Base-by-base conservation (phyloP, 2,797 vertebrate species). In the Erethizon dorsatum region DNA sequence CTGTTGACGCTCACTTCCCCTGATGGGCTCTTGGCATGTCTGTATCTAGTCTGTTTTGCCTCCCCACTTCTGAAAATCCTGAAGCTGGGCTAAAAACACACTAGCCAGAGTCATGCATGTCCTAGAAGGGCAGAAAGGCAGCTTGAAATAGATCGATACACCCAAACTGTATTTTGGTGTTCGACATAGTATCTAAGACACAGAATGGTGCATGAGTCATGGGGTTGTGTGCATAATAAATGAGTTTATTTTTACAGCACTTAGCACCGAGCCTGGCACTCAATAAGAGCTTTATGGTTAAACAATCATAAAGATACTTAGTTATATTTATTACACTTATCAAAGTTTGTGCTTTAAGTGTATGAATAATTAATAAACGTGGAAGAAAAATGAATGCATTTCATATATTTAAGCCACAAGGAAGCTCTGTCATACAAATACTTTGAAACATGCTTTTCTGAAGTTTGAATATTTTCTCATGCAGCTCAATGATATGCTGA, bases 361-460 rank as follows among this genome's bases (percentile, higher is more conserved):
- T 15, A 24, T 83, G 92, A 80, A 67, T 92, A 59, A 90, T 61
- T 91, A 73, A 90, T 79, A 31, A 86, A 69, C 52, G 82, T 33
- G 45, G 77, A 97, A 87, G 67, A 79, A 96, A 97, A 94, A 85
- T 83, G 28, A 95, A 93, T 92, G 41, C 3, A 83, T 56, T 85
- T 73, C 47, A 18, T 78, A 45, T 80, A 14, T 83, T 90, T 88
- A 96, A 92, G 88, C 4, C 22, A 84, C 90, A 79, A 91, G 59
- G 17, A 90, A 77, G 24, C 18, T 67, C 75, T 73, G 59, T 80
- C 15, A 92, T 87, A 69, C 6, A 90, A 95, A 59, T 52, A 67
- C n/a, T 79, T 73, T 78, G 73, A 89, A 95, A 89, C 17, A 79
- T 3, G 2, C 18, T 85, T 79, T 89, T 75, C 61, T 65, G 54